Evolutionary conservation across 2,888 invertebrate species (phyloP).

Genomic region (Hylaea fasciaria): DNA sequence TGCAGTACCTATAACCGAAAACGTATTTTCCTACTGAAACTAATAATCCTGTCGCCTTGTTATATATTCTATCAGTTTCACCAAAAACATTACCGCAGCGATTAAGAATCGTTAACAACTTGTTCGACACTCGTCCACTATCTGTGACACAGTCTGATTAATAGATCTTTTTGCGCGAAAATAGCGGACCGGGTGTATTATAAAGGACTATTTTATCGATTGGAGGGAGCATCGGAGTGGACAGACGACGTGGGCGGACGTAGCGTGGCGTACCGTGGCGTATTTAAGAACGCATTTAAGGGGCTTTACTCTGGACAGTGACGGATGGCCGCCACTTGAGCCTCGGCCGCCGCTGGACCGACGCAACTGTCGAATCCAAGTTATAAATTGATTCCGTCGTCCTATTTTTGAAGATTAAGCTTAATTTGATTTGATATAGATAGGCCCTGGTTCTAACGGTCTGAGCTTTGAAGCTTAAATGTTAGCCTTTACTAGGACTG

Average conservation of each 20-base stretch:
- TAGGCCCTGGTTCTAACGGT: background rate
- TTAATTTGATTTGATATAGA: constrained; percentile 34
- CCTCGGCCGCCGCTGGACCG: constrained; percentile 48
- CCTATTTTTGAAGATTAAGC: constrained; percentile 41
- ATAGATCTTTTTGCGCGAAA: constrained; percentile 31
- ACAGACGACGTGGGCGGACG: constrained; percentile 54
- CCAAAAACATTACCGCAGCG: background rate
- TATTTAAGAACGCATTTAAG: constrained; percentile 76
- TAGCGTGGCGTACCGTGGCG: constrained; percentile 51
- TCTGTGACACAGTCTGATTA: constrained; percentile 28
- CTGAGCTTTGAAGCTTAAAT: too few relatives aligned
- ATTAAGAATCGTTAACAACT: constrained; percentile 21
- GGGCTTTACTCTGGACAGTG: constrained; percentile 76
- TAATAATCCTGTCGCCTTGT: too few relatives aligned
- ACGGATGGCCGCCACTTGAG: constrained; percentile 69
- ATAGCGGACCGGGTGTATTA: constrained; percentile 31
- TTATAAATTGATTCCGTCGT: constrained; percentile 61
- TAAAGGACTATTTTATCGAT: constrained; percentile 60
- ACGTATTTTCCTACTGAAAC: too few relatives aligned
- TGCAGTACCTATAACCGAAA: too few relatives aligned
- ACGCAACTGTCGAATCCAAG: constrained; percentile 59
- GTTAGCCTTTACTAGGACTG: too few relatives aligned
- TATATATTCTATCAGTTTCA: too few relatives aligned
- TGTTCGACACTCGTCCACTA: constrained; percentile 22
- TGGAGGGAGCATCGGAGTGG: constrained; percentile 59